phyloP scores from a whole-genome alignment of 2,797 vertebrate species.

The Antennarius maculatus region DNA sequence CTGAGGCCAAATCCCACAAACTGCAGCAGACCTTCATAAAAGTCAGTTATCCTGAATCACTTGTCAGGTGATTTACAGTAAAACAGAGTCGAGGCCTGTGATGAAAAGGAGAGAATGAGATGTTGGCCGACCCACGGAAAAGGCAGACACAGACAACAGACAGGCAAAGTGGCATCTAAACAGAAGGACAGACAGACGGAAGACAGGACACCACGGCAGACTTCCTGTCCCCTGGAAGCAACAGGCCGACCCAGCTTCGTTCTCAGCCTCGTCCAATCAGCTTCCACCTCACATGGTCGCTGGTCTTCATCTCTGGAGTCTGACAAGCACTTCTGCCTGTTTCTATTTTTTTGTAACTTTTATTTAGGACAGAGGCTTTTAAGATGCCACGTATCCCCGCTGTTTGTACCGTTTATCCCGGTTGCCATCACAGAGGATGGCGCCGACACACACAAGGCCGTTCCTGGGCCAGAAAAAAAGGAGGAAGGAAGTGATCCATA shows the following conservation, averaged over 20 bases:
- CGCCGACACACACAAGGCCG: conserved; percentile 54
- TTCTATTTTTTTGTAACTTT: conserved; percentile 60
- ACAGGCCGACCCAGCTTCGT: conserved; percentile 13
- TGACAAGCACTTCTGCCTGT: conserved; percentile 54
- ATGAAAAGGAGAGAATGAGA: conserved; percentile 39
- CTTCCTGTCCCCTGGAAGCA: conserved; percentile 51
- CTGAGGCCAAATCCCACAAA: conserved; percentile 55
- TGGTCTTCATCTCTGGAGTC: conserved; percentile 61
- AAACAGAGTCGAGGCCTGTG: conserved; percentile 38
- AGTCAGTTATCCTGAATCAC: conserved; percentile 48
- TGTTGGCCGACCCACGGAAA: conserved; percentile 26
- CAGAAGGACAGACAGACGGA: conserved; percentile 46
- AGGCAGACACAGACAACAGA: conserved; percentile 27
- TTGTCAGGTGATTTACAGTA: conserved; percentile 53
- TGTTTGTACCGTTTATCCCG: conserved; percentile 71
- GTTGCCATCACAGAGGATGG: conserved; percentile 77
- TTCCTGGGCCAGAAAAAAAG: conserved; percentile 47
- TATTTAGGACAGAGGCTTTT: conserved; percentile 79
- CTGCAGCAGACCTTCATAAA: conserved; percentile 39
- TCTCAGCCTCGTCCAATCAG: conserved; percentile 38
- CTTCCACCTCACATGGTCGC: conserved; percentile 44
- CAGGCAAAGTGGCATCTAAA: conserved; percentile 42
- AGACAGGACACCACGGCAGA: conserved; percentile 46
- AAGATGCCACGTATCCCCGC: conserved; percentile 68
- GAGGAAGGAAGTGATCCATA: conserved; percentile 77